Conservation (phyloP, 1,140 invertebrate genomes). For the Apis dorsata region DNA sequence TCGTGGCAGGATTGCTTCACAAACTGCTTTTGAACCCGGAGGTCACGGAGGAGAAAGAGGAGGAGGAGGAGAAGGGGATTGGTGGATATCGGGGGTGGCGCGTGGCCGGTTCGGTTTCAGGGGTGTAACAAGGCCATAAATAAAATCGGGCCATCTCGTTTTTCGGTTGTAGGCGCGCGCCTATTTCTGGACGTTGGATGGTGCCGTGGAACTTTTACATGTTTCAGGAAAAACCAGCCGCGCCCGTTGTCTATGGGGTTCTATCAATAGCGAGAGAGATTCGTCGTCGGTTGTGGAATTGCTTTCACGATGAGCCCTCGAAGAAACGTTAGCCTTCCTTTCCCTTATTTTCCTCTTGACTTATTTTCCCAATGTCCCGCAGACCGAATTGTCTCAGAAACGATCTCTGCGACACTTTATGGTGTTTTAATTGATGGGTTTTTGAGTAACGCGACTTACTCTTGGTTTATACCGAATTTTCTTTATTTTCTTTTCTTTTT, state of each 20-base stretch:
- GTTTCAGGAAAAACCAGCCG: conserved; percentile 74
- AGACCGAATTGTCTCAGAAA: neutral
- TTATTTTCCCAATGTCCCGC: conserved; percentile 23
- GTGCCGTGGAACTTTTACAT: conserved; percentile 70
- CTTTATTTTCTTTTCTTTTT: neutral
- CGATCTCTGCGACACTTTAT: neutral
- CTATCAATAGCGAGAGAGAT: conserved; percentile 72
- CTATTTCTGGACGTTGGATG: conserved; percentile 72
- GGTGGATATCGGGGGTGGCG: conserved; percentile 63
- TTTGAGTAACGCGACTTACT: conserved; percentile 8
- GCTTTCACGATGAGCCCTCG: conserved; percentile 47
- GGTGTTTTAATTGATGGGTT: conserved; percentile 30
- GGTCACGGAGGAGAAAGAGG: conserved; percentile 8
- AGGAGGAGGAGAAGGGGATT: neutral
- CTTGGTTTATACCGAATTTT: neutral
- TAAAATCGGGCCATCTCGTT: conserved; percentile 76
- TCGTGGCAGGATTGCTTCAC: neutral
- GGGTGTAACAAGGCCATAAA: conserved; percentile 75
- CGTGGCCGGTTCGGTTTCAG: conserved; percentile 76
- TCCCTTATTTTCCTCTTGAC: neutral
- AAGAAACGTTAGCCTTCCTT: conserved; percentile 24
- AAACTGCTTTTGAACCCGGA: neutral
- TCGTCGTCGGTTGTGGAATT: conserved; percentile 62
- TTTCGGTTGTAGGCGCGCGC: conserved; percentile 66
- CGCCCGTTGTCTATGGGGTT: conserved; percentile 63